Evolutionary conservation across 2,888 invertebrate species (phyloP).

Genomic region (Rhimphoctona megacephalus): DNA sequence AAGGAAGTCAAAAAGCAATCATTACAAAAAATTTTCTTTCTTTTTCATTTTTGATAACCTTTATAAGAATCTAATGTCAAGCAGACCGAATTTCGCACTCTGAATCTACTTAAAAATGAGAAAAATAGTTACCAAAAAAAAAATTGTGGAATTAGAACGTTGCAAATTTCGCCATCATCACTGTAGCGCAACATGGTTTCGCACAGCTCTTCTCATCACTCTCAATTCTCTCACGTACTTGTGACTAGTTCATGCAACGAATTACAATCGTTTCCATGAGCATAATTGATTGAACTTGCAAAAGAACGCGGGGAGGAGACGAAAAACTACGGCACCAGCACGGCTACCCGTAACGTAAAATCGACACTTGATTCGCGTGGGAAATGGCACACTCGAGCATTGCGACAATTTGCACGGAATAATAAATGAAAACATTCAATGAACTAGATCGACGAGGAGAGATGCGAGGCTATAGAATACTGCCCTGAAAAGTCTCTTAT

Average conservation of each 20-base stretch:
- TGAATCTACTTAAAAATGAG: background rate
- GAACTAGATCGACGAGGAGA: slow-evolving; percentile 16
- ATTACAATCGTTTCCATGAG: slow-evolving; percentile 11
- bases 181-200: background rate
- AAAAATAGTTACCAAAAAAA: background rate
- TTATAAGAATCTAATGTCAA: no score
- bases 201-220: background rate
- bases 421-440: slow-evolving; percentile 27
- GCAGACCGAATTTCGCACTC: no score
- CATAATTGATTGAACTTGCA: slow-evolving; percentile 32
- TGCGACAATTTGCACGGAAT: slow-evolving; percentile 34
- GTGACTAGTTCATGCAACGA: slow-evolving; percentile 1
- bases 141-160: background rate
- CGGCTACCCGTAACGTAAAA: slow-evolving; percentile 1
- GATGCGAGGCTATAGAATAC: slow-evolving; percentile 25
- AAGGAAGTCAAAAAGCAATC: slow-evolving; percentile 75
- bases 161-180: background rate
- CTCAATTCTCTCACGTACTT: background rate
- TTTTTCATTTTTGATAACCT: no score
- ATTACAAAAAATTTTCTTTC: slow-evolving; percentile 63
- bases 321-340: background rate
- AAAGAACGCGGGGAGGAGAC: slow-evolving; percentile 12
- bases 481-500: slow-evolving; percentile 20
- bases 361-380: slow-evolving; percentile 49
- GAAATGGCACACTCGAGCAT: slow-evolving; percentile 33